Base-by-base conservation (phyloP, 2,797 vertebrate genomes). In the Enteromius treurensis region DNA sequence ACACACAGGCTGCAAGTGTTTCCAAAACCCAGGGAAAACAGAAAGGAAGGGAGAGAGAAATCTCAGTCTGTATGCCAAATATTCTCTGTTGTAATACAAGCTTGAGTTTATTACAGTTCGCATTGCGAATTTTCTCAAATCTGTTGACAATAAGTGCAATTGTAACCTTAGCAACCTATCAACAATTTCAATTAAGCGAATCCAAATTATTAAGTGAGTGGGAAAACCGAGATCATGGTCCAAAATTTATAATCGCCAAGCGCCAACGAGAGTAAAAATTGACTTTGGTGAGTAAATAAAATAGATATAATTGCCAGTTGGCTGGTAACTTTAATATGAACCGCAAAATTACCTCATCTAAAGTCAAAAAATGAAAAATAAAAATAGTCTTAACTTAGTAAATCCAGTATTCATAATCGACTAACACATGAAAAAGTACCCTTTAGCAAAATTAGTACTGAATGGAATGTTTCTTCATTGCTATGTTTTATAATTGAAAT, bases 1-100 rank as follows among this genome's bases (percentile, higher is more conserved):
- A 64, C 80, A 91, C 89, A 91, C 89, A 87, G 29, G 23, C 60
- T 84, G 82, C 90, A 92, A 90, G 90, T 91, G 91, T 91, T 92
- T 87, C 87, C 80, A 86, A 82, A 62, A 79, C 23, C 67, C 51
- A 73, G 45, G 8, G 60, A 68, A 86, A 67, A 82, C 47, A 81
- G n/a, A 71, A 40, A 69, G 26, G 7, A 76, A 76, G 15, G 75
- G 37, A 42, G 53, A 55, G 62, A 84, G 67, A 79, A 71, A 86
- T 45, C 79, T 40, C 40, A 2, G 69, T 47, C 80, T 64, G 29
- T 29, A 58, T 37, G 79, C 78, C 86, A 86, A 85, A 87, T 88
- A 90, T 84, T 86, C 71, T 79, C 88, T 37, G 77, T 76, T 89
- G 85, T 92, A 90, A 89, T 53, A 79, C 80, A 87, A 85, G 73